phyloP scores from a whole-genome alignment of 2,888 invertebrate species.

The Spilosoma lubricipeda region DNA sequence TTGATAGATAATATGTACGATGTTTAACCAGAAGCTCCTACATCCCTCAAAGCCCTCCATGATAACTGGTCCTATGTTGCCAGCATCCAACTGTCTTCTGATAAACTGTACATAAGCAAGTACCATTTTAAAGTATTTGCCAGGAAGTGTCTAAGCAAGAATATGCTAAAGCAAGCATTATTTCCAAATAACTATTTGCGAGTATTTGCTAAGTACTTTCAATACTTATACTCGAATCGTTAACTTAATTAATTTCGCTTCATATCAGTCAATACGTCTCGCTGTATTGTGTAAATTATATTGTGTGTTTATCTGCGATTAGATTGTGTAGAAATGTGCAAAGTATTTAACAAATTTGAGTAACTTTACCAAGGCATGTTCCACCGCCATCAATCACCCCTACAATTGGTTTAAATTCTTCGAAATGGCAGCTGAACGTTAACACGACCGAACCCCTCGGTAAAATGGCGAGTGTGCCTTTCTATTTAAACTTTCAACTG shows the following conservation, averaged over 20 bases:
- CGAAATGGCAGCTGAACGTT: slow-evolving; percentile 1
- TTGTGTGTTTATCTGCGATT: background rate
- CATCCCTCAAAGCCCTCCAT: too few species aligned
- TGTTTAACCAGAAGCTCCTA: too few species aligned
- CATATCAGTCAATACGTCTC: background rate
- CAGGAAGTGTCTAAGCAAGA: too few species aligned
- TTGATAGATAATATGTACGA: background rate
- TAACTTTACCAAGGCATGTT: background rate
- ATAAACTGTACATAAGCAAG: too few species aligned
- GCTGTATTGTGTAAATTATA: background rate
- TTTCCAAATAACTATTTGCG: too few species aligned
- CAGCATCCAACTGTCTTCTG: too few species aligned
- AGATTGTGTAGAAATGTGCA: background rate
- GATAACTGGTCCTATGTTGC: too few species aligned
- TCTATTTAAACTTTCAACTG: background rate
- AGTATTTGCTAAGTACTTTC: too few species aligned
- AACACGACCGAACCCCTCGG: background rate
- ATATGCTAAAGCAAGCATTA: background rate
- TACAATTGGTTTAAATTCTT: slow-evolving; percentile 1
- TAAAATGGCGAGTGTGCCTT: background rate
- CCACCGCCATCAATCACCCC: background rate
- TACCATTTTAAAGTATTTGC: too few species aligned
- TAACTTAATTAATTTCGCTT: background rate
- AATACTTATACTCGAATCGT: background rate
- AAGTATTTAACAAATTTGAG: background rate